A percentile compares a stretch with the other conserved stretches of the same genome.
Conservation (phyloP, 2,113 vertebrate species). For the Poecile atricapillus region DNA sequence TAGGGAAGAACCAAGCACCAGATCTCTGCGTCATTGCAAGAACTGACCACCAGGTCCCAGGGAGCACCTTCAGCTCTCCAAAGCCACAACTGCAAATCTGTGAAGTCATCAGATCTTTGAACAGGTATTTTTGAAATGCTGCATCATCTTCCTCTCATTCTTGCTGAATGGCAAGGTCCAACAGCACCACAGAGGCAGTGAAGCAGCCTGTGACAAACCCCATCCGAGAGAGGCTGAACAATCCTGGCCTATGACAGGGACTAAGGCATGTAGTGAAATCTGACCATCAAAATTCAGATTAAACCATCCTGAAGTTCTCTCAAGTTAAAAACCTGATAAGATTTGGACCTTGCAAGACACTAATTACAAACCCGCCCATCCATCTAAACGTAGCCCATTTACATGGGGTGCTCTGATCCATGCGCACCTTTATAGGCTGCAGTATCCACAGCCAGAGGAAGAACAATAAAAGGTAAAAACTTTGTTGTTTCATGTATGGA, state of each 20-base stretch:
- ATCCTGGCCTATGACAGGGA: not conserved
- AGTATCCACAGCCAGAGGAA: not conserved
- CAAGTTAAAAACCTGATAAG: not conserved
- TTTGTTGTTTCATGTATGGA: not conserved
- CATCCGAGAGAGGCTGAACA: not conserved
- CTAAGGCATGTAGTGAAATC: not conserved
- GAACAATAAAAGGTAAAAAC: not conserved
- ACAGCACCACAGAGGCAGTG: not conserved
- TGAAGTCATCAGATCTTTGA: not conserved
- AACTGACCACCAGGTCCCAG: not conserved
- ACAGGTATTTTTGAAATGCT: not conserved
- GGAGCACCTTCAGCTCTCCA: not conserved
- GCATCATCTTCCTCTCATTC: not conserved
- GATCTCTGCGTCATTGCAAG: not conserved
- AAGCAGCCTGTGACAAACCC: not conserved
- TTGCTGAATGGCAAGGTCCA: not conserved
- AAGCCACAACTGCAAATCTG: not conserved
- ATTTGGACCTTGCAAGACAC: not conserved
- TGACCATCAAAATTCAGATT: not conserved
- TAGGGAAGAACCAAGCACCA: not conserved
- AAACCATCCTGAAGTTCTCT: not conserved
- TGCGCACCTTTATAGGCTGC: not conserved
- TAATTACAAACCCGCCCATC: not conserved
- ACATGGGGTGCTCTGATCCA: not conserved
- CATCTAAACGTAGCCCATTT: accelerated